Evolutionary conservation across 2,797 vertebrate species (phyloP), one percentile per base, ranked within the genome.

Genomic region (Melanotaenia parkinsoni): DNA sequence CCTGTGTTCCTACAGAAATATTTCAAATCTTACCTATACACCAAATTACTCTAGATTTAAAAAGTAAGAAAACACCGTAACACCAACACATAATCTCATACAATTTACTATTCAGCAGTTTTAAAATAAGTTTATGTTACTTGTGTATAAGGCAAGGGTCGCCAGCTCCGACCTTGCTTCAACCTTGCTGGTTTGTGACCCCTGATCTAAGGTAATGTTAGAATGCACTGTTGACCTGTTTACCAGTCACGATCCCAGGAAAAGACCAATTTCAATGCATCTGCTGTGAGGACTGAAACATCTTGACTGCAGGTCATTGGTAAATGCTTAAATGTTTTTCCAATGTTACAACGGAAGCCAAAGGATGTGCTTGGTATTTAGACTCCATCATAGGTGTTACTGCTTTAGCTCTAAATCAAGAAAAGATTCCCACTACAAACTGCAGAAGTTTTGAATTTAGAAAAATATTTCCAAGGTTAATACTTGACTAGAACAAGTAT

Each of bases 51-150:
- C 8, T 40, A 32, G n/a, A 64, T 67, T 50, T 45, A 69, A 11
- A 65, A 59, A 3, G 30, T 51, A 22, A 43, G n/a, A 51, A 37
- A 18, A 13, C 22, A n/a, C 38, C 54, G 26, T 13, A 58, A 26
- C 58, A 0, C 10, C 20, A 13, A 35, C 8, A 70, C 18, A 9
- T 4, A 65, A 54, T n/a, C 10, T 12, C 9, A 51, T 40, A 11
- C 22, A 58, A 58, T 38, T 26, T 4, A 28, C 50, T 20, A 13
- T 12, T 32, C 0, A 40, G 26, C 18, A 32, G 18, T 1, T 3
- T 7, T 7, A 54, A 72, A 40, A 45, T 32, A 45, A 7, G 57
- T 4, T 74, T 51, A 22, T 60, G n/a, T 63, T 58, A 18, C 6
- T 33, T 47, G 8, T 57, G 18, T n/a, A 7, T 43, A 54, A 20